Evolutionary conservation across 2,113 vertebrate species (phyloP).

Genomic region (Melierax canorus): DNA sequence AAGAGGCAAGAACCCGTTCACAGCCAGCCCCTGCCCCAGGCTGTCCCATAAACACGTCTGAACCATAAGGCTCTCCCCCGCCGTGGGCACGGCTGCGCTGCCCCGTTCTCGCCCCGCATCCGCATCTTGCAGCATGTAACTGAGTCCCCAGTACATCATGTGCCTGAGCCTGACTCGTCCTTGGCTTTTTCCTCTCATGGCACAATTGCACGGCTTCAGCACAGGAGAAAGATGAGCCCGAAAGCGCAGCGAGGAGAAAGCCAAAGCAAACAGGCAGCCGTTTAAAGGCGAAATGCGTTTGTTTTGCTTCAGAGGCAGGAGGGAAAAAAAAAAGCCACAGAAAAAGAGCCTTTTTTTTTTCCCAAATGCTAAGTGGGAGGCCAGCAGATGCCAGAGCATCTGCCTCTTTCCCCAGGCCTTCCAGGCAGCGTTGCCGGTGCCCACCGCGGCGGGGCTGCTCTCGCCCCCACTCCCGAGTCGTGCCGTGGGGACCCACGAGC

Average conservation of each 20-base stretch:
- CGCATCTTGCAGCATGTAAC: fast-evolving
- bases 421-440: not conserved
- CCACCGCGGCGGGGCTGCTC: not conserved
- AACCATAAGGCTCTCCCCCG: not conserved
- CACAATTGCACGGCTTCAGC: not conserved
- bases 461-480: fast-evolving
- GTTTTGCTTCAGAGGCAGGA: not conserved
- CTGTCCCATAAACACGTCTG: not conserved
- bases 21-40: not conserved
- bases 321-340: not conserved
- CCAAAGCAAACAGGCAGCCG: not conserved
- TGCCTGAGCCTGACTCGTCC: not conserved
- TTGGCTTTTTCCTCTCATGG: not conserved
- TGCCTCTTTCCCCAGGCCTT: not conserved
- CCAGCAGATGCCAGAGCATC: not conserved
- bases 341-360: not conserved
- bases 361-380: not conserved
- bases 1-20: fast-evolving
- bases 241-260: not conserved
- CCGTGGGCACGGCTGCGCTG: not conserved
- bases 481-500: not conserved
- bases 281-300: not conserved
- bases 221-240: not conserved
- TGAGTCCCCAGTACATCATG: not conserved
- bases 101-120: no score